Conservation (phyloP, 2,113 vertebrate species). For the Zosterops hypoxanthus region DNA sequence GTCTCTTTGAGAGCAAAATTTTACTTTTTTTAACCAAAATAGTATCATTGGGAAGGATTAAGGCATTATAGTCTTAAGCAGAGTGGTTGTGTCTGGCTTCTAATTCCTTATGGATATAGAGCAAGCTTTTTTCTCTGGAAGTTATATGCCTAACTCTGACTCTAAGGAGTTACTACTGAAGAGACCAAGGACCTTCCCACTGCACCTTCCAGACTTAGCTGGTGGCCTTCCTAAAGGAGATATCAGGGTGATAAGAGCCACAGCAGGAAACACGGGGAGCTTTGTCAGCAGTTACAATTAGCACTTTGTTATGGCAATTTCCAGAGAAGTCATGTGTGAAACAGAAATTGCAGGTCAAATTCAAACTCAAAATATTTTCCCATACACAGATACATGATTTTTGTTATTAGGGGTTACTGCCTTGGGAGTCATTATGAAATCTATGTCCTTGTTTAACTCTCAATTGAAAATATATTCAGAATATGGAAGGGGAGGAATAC, state of each 20-base stretch:
- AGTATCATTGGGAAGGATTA: background rate
- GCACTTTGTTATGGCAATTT: background rate
- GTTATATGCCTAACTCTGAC: accelerated
- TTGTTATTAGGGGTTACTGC: background rate
- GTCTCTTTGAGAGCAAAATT: background rate
- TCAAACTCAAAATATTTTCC: slow-evolving; percentile 16
- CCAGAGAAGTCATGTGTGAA: background rate
- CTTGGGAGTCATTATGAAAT: background rate
- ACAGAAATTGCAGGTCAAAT: background rate
- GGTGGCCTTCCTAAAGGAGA: background rate
- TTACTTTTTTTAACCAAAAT: background rate
- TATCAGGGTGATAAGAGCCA: background rate
- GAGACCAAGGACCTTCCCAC: background rate
- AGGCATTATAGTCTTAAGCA: background rate
- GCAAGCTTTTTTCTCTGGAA: background rate
- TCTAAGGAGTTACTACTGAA: background rate
- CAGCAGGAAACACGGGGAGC: background rate
- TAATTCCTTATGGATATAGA: background rate
- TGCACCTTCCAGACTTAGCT: background rate
- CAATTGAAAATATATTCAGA: background rate
- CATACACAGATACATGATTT: background rate
- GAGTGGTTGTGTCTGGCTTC: background rate
- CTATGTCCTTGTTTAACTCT: background rate
- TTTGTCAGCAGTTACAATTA: background rate
- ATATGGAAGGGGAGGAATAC: background rate